Evolutionary conservation across 1,140 invertebrate species (phyloP), one percentile per base, ranked within the genome.

Genomic region (Calephelis nemesis): DNA sequence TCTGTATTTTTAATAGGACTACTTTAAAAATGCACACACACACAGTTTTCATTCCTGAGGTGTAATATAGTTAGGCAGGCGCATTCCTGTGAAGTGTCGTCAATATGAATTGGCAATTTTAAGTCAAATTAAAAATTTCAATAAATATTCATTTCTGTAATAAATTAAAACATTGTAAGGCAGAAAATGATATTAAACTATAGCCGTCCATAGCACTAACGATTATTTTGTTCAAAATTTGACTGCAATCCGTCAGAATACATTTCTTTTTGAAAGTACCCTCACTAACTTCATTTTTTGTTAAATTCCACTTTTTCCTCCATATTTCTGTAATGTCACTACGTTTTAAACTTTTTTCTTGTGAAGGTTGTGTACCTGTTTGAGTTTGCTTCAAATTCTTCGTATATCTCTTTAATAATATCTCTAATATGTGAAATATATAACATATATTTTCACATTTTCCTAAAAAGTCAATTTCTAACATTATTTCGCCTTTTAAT

Each of bases 81-180:
- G 30, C 42, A 7, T 45, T 0, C 42, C 42, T 49, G 6, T 0
- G 8, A 45, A 1, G 42, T 45, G 8, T 45, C 42, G 4, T 45
- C 8, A 45, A 45, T 6, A 45, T 45, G 42, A 9, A 45, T 42
- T 7, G 0, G 3, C 7, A 42, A 7, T 45, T 45, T 45, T 45
- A 45, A 45, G 7, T 45, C 30, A 30, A 30, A 45, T 45, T 45
- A 13, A 13, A 52, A 52, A 52, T 19, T 13, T 52, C 8, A 15
- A 19, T 11, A 19, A 19, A 19, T 54, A 45, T 54, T 65, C 58
- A 45, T 30, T 50, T 54, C 65, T 70, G 85, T 62, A 88, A 71
- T 13, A 81, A 72, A 78, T 90, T 90, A 64, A 83, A 88, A 73
- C 86, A 87, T 64, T 87, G 83, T 40, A 90, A 68, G 0, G 86